These are phyloP conservation scores for Neolamprologus kungweensis DNA, from an alignment of 2,113 vertebrate species.

Conservation along the genomic window DNA sequence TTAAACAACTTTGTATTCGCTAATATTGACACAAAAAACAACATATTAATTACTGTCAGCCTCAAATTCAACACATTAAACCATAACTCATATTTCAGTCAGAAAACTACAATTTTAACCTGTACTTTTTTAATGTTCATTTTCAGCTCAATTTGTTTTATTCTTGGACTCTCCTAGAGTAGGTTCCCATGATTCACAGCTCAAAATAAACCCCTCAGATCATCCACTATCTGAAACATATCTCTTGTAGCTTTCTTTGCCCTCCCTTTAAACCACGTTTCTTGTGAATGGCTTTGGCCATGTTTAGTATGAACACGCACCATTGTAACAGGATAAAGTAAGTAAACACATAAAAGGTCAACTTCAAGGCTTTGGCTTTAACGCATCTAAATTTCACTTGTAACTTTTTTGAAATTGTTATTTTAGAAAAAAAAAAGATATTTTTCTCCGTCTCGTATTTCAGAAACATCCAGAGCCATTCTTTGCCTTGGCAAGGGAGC, in stretches of 20 bases:
- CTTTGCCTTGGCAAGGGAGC: constrained; percentile 84
- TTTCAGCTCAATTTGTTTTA: background rate
- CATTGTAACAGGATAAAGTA: background rate
- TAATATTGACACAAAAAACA: background rate
- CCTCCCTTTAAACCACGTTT: background rate
- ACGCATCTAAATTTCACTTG: background rate
- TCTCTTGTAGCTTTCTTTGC: background rate
- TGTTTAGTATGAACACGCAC: background rate
- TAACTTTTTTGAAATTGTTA: background rate
- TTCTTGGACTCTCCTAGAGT: background rate
- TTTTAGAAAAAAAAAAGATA: background rate
- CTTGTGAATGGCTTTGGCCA: background rate
- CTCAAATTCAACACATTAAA: background rate
- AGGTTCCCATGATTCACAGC: background rate
- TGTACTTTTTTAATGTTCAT: background rate
- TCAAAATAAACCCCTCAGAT: background rate
- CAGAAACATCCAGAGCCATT: constrained; percentile 91
- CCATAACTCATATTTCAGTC: background rate
- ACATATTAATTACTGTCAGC: background rate
- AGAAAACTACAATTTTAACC: background rate
- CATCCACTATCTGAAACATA: background rate
- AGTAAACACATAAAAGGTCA: background rate
- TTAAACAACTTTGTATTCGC: background rate
- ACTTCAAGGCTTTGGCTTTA: background rate
- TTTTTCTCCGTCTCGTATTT: background rate